Conservation (phyloP, 1,140 invertebrate species). For the Eueides isabella region DNA sequence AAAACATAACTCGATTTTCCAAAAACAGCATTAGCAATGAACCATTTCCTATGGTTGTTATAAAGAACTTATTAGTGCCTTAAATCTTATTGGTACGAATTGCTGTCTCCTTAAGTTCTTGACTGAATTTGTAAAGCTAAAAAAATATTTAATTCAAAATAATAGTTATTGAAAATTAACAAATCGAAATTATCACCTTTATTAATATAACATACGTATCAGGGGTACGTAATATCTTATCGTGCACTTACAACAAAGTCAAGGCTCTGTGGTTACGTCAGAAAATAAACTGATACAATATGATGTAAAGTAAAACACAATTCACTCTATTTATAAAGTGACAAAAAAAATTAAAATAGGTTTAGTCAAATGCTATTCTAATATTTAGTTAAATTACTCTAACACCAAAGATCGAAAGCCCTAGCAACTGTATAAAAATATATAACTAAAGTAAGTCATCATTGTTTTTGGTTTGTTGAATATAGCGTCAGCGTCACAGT, state of each 20-base stretch:
- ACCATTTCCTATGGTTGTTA: no score
- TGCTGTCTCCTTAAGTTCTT: no score
- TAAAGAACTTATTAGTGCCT: no score
- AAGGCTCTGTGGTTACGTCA: conserved; percentile 24
- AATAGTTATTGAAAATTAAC: no score
- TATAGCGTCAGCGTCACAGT: no score
- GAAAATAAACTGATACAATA: not conserved
- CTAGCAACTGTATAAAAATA: not conserved
- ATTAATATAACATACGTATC: not conserved
- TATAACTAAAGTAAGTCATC: not conserved
- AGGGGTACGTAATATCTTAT: conserved; percentile 22
- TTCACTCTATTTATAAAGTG: conserved; percentile 1
- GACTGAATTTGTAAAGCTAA: no score
- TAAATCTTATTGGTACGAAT: no score
- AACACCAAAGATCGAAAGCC: not conserved
- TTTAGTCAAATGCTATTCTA: not conserved
- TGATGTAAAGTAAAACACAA: conserved; percentile 12
- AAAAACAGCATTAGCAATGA: no score
- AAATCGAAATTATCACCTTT: no score
- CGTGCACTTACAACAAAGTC: conserved; percentile 23
- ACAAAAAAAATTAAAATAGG: not conserved
- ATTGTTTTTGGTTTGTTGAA: no score
- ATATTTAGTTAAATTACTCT: not conserved
- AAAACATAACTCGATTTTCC: no score
- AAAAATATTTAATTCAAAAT: no score